Conservation (phyloP, 2,888 invertebrate genomes). For the Scaptomyza flava region DNA sequence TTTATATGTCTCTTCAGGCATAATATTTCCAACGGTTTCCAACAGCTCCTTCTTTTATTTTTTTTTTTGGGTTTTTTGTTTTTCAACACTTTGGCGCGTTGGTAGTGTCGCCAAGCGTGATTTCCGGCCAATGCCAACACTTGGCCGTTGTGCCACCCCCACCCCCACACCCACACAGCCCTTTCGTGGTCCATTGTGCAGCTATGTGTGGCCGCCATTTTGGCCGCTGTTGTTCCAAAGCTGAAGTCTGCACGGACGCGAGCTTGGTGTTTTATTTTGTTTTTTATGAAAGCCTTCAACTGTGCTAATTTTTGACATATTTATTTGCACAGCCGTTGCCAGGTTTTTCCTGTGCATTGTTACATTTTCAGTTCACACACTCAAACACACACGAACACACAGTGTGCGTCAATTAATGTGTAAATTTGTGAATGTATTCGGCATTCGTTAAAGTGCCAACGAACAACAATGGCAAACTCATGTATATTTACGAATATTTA, state of each 20-base stretch:
- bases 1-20: slow-evolving; percentile 1
- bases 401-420: slow-evolving; percentile 54
- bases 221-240: slow-evolving; percentile 22
- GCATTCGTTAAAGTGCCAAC: slow-evolving; percentile 34
- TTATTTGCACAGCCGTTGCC: slow-evolving; percentile 55
- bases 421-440: slow-evolving; percentile 39
- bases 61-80: slow-evolving; percentile 42
- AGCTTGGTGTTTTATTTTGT: slow-evolving; percentile 21
- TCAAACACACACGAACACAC: slow-evolving; percentile 4
- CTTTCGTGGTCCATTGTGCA: slow-evolving; percentile 13
- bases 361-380: slow-evolving; percentile 26
- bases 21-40: background rate
- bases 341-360: slow-evolving; percentile 32
- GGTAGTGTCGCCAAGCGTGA: slow-evolving; percentile 59
- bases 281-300: slow-evolving; percentile 47
- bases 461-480: slow-evolving; percentile 48
- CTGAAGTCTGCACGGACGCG: slow-evolving; percentile 26
- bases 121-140: slow-evolving; percentile 68
- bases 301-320: slow-evolving; percentile 66
- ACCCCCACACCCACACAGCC: background rate
- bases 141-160: slow-evolving; percentile 21
- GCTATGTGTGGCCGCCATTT: slow-evolving; percentile 41
- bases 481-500: slow-evolving; percentile 37
- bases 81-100: slow-evolving; percentile 54
- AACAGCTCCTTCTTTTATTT: slow-evolving; percentile 5